phyloP scores from a whole-genome alignment of 2,113 vertebrate species.

The Myrmophylax atrothorax region DNA sequence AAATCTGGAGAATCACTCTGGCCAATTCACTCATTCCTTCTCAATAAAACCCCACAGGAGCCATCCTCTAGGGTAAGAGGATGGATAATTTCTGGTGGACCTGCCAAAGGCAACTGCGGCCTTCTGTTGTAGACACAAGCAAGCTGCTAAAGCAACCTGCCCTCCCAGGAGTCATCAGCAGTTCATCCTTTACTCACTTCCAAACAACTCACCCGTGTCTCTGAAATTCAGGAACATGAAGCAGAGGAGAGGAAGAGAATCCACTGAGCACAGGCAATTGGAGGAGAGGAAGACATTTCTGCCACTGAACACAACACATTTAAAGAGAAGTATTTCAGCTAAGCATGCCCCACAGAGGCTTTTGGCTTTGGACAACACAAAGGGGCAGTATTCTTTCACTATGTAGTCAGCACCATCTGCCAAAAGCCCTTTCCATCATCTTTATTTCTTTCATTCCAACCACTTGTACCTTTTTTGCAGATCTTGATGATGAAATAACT shows the following conservation, averaged over 20 bases:
- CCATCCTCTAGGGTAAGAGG: neutral
- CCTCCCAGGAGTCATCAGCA: neutral
- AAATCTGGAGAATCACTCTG: neutral
- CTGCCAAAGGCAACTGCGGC: constrained; percentile 11
- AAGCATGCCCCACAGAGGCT: neutral
- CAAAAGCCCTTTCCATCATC: neutral
- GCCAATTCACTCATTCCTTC: neutral
- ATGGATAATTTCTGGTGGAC: neutral
- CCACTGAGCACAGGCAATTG: neutral
- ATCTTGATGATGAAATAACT: neutral
- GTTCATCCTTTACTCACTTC: neutral
- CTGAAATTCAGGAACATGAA: neutral
- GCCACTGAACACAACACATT: neutral
- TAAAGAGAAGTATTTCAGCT: neutral
- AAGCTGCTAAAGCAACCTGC: constrained; percentile 19
- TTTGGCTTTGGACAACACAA: neutral
- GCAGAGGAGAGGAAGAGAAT: neutral
- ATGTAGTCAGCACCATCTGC: neutral
- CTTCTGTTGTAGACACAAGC: constrained; percentile 36
- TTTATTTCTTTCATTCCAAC: neutral
- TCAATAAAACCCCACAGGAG: neutral
- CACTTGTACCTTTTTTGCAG: neutral
- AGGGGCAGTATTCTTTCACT: neutral
- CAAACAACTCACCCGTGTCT: neutral
- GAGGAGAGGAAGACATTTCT: neutral